A percentile compares a stretch with the other conserved stretches of the same genome.
Conservation (phyloP, 2,113 vertebrate genomes). For the Chaetura pelagica region DNA sequence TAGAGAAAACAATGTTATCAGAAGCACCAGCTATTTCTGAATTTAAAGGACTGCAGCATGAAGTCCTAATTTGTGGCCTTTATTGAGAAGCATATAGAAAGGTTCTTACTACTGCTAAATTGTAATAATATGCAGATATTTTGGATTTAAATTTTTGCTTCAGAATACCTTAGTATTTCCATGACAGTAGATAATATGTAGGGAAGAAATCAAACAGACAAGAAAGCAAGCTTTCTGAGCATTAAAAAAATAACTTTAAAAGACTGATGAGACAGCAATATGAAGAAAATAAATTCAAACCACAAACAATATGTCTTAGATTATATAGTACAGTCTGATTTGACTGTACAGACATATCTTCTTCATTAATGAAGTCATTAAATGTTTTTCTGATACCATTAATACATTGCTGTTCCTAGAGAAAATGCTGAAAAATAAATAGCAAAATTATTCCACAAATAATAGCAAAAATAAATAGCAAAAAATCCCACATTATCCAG, state of each 20-base stretch:
- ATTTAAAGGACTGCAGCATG: background rate
- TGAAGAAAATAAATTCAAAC: too few species aligned
- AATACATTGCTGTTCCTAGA: background rate
- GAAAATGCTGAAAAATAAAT: background rate
- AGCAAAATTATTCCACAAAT: too few species aligned
- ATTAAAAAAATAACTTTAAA: background rate
- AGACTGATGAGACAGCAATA: background rate
- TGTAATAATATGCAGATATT: background rate
- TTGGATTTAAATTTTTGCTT: background rate
- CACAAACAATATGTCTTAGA: background rate
- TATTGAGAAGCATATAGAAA: background rate
- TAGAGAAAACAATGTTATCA: background rate
- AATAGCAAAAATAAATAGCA: background rate
- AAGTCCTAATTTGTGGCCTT: background rate
- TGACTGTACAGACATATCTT: background rate
- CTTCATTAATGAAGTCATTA: background rate
- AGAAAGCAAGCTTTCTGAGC: background rate
- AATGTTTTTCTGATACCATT: background rate
- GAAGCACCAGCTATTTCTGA: background rate
- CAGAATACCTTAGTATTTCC: background rate
- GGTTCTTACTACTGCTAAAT: background rate
- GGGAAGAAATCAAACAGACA: background rate
- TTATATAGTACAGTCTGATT: background rate
- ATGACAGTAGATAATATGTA: background rate
- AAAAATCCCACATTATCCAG: background rate